Evolutionary conservation across 2,113 vertebrate genomes (phyloP).

Genomic region (Rynchops niger): DNA sequence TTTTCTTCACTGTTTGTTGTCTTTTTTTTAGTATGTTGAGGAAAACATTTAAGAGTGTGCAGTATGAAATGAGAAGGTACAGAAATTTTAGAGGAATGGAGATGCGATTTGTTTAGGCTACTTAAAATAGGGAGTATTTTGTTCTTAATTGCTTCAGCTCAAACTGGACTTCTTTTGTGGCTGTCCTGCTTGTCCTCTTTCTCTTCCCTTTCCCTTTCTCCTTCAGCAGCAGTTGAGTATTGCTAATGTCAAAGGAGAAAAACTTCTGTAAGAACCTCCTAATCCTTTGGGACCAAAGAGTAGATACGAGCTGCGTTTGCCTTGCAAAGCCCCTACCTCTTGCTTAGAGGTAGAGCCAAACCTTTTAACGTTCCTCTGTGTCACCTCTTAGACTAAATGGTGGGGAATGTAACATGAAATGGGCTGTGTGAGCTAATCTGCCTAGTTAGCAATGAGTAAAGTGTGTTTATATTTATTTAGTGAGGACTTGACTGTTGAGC

Average conservation of each 20-base stretch:
- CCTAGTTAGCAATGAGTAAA: background rate
- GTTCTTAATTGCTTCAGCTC: background rate
- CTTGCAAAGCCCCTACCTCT: background rate
- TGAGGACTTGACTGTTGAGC: background rate
- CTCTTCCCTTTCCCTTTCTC: background rate
- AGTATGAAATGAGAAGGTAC: background rate
- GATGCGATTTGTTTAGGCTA: background rate
- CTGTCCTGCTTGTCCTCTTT: background rate
- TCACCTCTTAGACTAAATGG: background rate
- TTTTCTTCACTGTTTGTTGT: background rate
- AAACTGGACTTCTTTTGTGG: background rate
- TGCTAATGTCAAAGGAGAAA: background rate
- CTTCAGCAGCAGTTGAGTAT: background rate
- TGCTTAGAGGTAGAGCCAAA: background rate
- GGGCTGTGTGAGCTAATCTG: background rate
- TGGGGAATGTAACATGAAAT: background rate
- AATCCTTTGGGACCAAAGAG: background rate
- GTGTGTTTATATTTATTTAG: conserved; percentile 18
- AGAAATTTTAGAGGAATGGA: background rate
- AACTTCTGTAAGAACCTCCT: background rate
- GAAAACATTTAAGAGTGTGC: background rate
- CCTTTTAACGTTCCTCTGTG: background rate
- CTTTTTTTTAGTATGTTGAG: background rate
- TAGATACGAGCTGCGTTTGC: background rate
- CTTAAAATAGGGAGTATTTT: background rate